Evolutionary conservation across 2,797 vertebrate genomes (phyloP), one percentile per base, ranked within the genome.

Genomic region (Protonibea diacanthus): DNA sequence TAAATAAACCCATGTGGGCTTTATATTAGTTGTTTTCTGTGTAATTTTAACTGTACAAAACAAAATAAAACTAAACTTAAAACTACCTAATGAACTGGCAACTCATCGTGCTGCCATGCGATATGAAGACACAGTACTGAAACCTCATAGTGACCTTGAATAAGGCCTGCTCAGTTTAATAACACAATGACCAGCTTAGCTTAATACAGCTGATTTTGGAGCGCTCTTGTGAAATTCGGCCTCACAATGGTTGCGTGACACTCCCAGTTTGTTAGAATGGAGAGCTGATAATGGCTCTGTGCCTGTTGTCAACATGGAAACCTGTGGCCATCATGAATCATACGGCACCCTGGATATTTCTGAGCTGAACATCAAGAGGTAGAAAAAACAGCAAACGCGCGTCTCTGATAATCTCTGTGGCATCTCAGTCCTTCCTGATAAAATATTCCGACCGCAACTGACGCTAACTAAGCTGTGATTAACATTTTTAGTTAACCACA

Each of bases 281-380:
- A 65, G 23, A 59, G 10, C 21, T 47, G 63, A 69, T 71, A 58
- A 42, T 71, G 56, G 51, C 47, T 57, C 33, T 48, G 52, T 3
- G 23, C 42, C 21, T 25, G 45, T 76, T 71, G 23, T 71, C 15
- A 5, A 12, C 13, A 18, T 44, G 15, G 9, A 73, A 42, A 64
- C 47, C 9, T 17, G 15, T 40, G 9, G 25, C 45, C 11, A 3
- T 18, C 1, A 5, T 42, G 7, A 44, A 44, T 51, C 60, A 25
- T 0, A 20, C 3, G 1, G 8, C 52, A 15, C 33, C 17, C 17
- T 38, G 12, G 13, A 13, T 52, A n/a, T 33, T 10, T 14, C 18
- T 48, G 2, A 21, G 8, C 4, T 3, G 3, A 42, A 48, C n/a
- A 8, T 1, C 9, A 49, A 27, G 11, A 58, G 27, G 12, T 29